Conservation (phyloP, 2,113 vertebrate species). For the Polyodon spathula region DNA sequence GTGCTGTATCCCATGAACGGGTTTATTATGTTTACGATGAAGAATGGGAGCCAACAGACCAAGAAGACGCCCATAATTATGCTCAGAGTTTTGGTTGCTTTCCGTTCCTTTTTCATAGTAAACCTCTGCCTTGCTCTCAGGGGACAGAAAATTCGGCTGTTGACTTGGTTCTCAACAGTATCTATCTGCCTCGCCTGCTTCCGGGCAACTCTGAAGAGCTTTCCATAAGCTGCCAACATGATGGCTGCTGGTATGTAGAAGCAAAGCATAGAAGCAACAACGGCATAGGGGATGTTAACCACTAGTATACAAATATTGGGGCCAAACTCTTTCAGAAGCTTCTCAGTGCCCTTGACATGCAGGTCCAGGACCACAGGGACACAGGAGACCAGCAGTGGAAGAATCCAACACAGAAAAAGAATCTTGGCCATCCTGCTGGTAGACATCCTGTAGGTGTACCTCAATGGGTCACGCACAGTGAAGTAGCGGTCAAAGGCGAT, state of each 20-base stretch:
- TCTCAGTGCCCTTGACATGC: not conserved
- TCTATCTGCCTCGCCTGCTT: constrained; percentile 22
- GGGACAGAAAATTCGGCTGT: not conserved
- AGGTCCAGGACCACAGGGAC: constrained; percentile 8
- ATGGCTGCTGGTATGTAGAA: constrained; percentile 20
- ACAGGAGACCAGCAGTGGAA: constrained; percentile 13
- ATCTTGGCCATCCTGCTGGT: constrained; percentile 2
- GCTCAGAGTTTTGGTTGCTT: constrained; percentile 34
- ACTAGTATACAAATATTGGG: not conserved
- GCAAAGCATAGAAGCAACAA: constrained; percentile 7
- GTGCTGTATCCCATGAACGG: constrained; percentile 25
- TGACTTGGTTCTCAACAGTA: constrained; percentile 6
- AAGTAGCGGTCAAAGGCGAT: constrained; percentile 26
- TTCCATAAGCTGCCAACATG: constrained; percentile 23
- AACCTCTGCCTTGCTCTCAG: too few relatives aligned
- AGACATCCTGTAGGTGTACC: constrained; percentile 19
- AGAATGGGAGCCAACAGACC: constrained; percentile 42
- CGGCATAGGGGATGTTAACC: not conserved
- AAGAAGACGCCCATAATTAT: constrained; percentile 36
- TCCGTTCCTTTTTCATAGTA: constrained; percentile 25
- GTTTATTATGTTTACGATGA: constrained; percentile 26
- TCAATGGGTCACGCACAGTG: constrained; percentile 23
- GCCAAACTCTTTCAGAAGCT: not conserved
- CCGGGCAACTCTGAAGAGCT: constrained; percentile 14
- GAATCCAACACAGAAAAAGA: constrained; percentile 22